phyloP scores from a whole-genome alignment of 2,113 vertebrate species.

The Eulacestoma nigropectus region DNA sequence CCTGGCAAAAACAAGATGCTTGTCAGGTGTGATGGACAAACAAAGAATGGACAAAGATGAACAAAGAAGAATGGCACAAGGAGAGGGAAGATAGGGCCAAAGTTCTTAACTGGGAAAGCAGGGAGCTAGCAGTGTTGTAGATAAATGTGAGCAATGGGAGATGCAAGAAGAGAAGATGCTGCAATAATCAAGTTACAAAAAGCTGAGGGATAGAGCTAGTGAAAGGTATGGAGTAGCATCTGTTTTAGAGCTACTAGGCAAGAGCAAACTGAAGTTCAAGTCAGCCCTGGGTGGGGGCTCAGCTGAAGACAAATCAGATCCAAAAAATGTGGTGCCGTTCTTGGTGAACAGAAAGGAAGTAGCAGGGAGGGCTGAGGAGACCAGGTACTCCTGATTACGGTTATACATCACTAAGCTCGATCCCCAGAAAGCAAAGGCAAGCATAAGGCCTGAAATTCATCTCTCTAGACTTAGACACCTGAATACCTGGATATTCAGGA shows the following conservation, averaged over 20 bases:
- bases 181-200: not conserved
- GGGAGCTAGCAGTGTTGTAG: not conserved
- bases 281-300: fast-evolving
- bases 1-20: not conserved
- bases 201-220: not conserved
- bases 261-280: not conserved
- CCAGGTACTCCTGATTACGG: not conserved
- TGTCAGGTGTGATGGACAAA: not conserved
- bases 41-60: not conserved
- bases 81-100: not conserved
- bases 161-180: not conserved
- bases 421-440: not conserved
- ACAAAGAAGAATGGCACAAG: not conserved
- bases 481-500: not conserved
- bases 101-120: not conserved
- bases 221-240: not conserved
- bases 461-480: not conserved
- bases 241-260: not conserved
- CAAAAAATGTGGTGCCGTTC: not conserved
- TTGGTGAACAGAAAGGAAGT: not conserved
- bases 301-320: not conserved
- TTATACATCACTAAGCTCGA: not conserved
- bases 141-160: not conserved
- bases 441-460: not conserved
- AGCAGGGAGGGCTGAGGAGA: not conserved